These are phyloP conservation scores for Dusona sp. DNA, from an alignment of 2,888 invertebrate genomes.

Conservation along the genomic window DNA sequence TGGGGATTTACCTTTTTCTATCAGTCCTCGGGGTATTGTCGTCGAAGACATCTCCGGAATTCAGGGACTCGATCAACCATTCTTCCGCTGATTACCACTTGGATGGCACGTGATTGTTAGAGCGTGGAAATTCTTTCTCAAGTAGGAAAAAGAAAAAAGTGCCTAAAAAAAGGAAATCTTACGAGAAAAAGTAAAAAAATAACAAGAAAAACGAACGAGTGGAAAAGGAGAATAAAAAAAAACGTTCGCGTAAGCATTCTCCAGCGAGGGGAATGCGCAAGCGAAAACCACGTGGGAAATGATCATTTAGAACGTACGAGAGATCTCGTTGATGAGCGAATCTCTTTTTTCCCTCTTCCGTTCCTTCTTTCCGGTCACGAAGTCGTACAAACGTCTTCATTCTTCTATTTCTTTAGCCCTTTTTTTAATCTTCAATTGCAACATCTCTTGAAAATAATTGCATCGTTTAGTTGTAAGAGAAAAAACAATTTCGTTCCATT, in stretches of 20 bases:
- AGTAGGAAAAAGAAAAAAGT: background rate
- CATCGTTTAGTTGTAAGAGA: background rate
- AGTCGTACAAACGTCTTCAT: background rate
- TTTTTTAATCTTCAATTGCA: background rate
- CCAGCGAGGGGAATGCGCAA: slow-evolving; percentile 12
- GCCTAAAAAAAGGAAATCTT: background rate
- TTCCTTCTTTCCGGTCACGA: slow-evolving; percentile 9
- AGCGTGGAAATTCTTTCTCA: background rate
- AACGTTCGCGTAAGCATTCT: slow-evolving; percentile 26
- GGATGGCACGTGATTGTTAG: slow-evolving; percentile 40
- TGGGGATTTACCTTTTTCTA: background rate
- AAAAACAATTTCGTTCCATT: background rate
- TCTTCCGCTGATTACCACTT: slow-evolving; percentile 51
- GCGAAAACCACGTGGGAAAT: slow-evolving; percentile 48
- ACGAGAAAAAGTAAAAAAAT: slow-evolving; percentile 2
- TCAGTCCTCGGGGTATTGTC: slow-evolving; percentile 34
- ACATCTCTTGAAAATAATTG: background rate
- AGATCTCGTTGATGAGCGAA: slow-evolving; percentile 23
- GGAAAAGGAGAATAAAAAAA: background rate
- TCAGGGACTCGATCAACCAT: slow-evolving; percentile 40
- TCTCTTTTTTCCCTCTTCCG: slow-evolving; percentile 5
- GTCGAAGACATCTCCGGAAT: slow-evolving; percentile 19
- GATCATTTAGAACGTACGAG: slow-evolving; percentile 23
- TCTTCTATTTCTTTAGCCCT: background rate
- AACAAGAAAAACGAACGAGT: background rate